Evolutionary conservation across 2,888 invertebrate species (phyloP), one percentile per base, ranked within the genome.

Genomic region (Mycalesis mineus): DNA sequence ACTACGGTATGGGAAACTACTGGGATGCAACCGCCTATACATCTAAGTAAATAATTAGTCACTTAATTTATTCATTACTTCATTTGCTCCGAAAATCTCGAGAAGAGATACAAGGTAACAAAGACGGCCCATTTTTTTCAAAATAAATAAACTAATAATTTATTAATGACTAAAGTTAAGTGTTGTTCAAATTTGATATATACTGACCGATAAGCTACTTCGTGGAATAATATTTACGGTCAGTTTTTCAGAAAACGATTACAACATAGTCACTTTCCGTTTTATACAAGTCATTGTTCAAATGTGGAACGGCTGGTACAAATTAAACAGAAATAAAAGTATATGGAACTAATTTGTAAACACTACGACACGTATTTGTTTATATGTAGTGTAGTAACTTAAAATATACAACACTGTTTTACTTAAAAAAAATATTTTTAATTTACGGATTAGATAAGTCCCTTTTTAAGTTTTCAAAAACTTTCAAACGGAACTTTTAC

Each of bases 211-310:
- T 60, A 60, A 60, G 53, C n/a, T 8, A 8, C 7, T 62, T 60
- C 62, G 40, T 53, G 40, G 62, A 60, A 62, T 57, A 22, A 39
- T 49, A 47, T 37, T 52, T 48, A 40, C 40, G 49, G 28, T 7
- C 22, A 51, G 51, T 57, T 60, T 60, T 62, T 54, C 56, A 62
- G 55, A 55, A 58, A 60, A 52, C 15, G 65, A 65, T 65, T 62
- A 61, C 62, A 65, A 64, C 65, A 64, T 57, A 64, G 62, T 64
- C 42, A 58, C 54, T 58, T 60, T 55, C 48, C 44, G 59, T 42
- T 58, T 45, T 48, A 57, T 45, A 47, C 40, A 60, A 54, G 29
- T 50, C 57, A 55, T 54, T 62, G 52, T 60, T 55, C 55, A 31
- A 37, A 55, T 44, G 29, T 39, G n/a, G 41, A 22, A 14, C 37